phyloP scores from a whole-genome alignment of 1,140 invertebrate species.

The Vanessa tameamea region DNA sequence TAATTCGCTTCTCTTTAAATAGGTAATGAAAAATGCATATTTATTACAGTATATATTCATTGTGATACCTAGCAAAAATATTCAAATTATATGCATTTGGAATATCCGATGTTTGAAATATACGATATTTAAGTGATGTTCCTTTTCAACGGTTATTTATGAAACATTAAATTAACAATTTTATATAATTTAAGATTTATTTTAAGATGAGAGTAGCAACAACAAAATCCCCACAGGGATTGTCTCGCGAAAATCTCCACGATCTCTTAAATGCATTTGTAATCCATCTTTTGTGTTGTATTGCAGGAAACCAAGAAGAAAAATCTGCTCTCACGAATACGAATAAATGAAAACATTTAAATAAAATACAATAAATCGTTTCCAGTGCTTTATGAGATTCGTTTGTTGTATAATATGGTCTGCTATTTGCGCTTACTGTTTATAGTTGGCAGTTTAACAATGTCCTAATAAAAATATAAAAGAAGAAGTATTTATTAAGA shows the following conservation, averaged over 20 bases:
- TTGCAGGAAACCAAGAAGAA: background rate
- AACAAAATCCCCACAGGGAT: background rate
- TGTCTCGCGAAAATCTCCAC: background rate
- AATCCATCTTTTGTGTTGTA: background rate
- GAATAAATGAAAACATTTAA: conserved; percentile 1
- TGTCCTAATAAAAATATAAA: too few relatives aligned
- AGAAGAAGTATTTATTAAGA: background rate
- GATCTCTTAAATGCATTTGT: conserved; percentile 6
- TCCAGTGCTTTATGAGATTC: background rate
- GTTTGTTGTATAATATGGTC: background rate
- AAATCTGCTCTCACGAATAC: background rate
- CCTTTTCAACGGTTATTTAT: too few relatives aligned
- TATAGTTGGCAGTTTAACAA: background rate
- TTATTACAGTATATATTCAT: too few relatives aligned
- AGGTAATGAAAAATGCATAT: too few relatives aligned
- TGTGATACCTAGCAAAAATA: too few relatives aligned
- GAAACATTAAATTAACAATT: too few relatives aligned
- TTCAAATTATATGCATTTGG: too few relatives aligned
- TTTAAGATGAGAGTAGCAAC: background rate
- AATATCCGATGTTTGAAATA: too few relatives aligned
- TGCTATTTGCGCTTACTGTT: background rate
- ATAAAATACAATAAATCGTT: background rate
- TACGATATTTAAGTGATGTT: too few relatives aligned
- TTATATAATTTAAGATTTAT: too few relatives aligned
- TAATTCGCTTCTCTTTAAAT: too few relatives aligned